phyloP scores from a whole-genome alignment of 1,140 invertebrate species.

The Pseudachorutes palmiensis region DNA sequence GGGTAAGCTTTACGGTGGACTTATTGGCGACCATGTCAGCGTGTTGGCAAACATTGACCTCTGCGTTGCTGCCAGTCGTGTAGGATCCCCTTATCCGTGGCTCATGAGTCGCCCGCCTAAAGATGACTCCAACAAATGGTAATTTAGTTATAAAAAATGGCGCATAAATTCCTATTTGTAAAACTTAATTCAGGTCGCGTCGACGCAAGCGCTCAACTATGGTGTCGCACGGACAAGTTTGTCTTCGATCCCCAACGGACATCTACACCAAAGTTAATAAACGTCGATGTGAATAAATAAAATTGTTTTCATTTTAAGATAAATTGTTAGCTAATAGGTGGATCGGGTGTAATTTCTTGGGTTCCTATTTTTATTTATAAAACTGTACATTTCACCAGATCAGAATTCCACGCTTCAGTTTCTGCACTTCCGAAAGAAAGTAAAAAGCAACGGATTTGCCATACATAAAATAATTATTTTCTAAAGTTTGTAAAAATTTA shows the following conservation, averaged over 20 bases:
- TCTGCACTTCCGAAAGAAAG: no score
- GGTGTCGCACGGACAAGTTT: neutral
- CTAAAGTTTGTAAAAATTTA: no score
- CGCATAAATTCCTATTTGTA: neutral
- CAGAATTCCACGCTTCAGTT: no score
- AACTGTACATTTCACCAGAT: no score
- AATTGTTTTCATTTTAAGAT: no score
- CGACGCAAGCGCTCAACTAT: neutral
- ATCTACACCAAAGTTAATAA: neutral
- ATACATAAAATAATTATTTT: no score
- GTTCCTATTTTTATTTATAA: no score
- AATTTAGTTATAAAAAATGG: neutral
- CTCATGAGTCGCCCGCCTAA: constrained; percentile 22
- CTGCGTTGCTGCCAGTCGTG: neutral
- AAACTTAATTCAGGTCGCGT: neutral
- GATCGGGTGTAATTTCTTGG: no score
- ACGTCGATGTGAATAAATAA: neutral
- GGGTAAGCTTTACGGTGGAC: neutral
- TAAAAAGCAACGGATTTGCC: no score
- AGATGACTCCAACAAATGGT: constrained; percentile 24
- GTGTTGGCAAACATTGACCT: neutral
- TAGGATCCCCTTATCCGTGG: constrained; percentile 24
- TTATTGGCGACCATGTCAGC: neutral
- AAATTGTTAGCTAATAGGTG: no score
- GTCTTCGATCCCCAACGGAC: neutral